Evolutionary conservation across 1,140 invertebrate species (phyloP), one percentile per base, ranked within the genome.

Genomic region (Drosophila littoralis): DNA sequence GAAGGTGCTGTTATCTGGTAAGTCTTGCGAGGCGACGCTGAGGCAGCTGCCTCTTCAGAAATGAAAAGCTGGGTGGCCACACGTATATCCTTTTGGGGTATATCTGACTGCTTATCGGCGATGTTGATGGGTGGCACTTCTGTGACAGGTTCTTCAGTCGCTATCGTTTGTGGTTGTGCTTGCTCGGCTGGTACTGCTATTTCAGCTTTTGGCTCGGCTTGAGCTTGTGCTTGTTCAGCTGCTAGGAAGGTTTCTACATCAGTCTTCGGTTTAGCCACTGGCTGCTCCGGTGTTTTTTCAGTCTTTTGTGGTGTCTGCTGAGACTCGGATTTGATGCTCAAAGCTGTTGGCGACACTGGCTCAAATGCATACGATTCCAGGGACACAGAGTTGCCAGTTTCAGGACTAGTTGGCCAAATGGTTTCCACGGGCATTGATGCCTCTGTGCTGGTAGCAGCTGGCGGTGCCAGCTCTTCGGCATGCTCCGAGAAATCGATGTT

Each of bases 401-500:
- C 81, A 8, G 82, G 78, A 46, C 79, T 91, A 1, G 77, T 70
- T 17, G 91, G 91, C 91, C 91, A 92, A 43, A 92, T 86, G n/a
- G 68, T 52, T 57, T 91, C 80, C 36, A 73, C 77, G 10, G 81
- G 75, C 81, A 89, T 85, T 17, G 70, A 70, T 40, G 60, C 40
- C 6, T 64, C 67, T 28, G 50, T 35, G 9, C 33, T 50, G 33
- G 28, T 7, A 9, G 51, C 7, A 57, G 61, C 64, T 55, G 73
- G 51, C 35, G 72, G 42, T 32, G 71, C 40, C n/a, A 68, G 7
- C 48, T 61, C 57, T 52, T 90, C 75, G 38, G 28, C 10, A 40
- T 92, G 91, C 40, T 91, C 74, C 8, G 91, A 92, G 76, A 92
- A 92, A 54, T 91, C 91, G 75, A 92, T 92, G 46, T 91, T 80